Conservation (phyloP, 2,797 vertebrate genomes). For the Hydrocynus forskahlii region DNA sequence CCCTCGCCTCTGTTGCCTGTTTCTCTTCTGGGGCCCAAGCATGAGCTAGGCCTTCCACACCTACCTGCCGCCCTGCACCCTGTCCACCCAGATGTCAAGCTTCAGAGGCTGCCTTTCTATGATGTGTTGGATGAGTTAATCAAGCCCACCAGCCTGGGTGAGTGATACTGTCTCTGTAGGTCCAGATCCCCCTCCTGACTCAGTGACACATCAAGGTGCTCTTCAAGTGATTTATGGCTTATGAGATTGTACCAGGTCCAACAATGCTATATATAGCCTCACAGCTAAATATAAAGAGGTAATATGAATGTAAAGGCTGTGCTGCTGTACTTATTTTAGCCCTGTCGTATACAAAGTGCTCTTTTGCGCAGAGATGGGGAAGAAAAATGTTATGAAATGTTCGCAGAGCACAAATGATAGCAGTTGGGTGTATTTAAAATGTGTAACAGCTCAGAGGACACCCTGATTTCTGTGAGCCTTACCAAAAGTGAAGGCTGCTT, state of each 20-base stretch:
- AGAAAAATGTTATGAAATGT: not conserved
- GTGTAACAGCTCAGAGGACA: not conserved
- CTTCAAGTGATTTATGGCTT: conserved; percentile 50
- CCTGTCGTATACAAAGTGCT: not conserved
- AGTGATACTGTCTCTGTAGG: conserved; percentile 62
- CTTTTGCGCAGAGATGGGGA: not conserved
- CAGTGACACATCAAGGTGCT: conserved; percentile 39
- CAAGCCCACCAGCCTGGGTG: conserved; percentile 97
- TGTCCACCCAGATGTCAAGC: conserved; percentile 97
- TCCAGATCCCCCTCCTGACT: not conserved
- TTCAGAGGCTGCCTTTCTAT: conserved; percentile 98
- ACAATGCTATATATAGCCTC: conserved; percentile 69
- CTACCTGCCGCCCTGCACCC: conserved; percentile 94
- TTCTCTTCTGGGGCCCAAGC: conserved; percentile 95
- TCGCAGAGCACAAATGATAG: not conserved
- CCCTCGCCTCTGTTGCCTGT: conserved; percentile 93
- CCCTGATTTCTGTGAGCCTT: not conserved
- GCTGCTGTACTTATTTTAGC: not conserved
- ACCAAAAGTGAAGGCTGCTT: not conserved
- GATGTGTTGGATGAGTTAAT: conserved; percentile 97
- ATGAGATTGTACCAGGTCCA: conserved; percentile 43
- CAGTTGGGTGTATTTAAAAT: not conserved
- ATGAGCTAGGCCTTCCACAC: conserved; percentile 95
- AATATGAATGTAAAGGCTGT: conserved; percentile 24
- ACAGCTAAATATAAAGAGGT: conserved; percentile 62